Base-by-base conservation (phyloP, 2,113 vertebrate genomes). In the Eonycteris spelaea region DNA sequence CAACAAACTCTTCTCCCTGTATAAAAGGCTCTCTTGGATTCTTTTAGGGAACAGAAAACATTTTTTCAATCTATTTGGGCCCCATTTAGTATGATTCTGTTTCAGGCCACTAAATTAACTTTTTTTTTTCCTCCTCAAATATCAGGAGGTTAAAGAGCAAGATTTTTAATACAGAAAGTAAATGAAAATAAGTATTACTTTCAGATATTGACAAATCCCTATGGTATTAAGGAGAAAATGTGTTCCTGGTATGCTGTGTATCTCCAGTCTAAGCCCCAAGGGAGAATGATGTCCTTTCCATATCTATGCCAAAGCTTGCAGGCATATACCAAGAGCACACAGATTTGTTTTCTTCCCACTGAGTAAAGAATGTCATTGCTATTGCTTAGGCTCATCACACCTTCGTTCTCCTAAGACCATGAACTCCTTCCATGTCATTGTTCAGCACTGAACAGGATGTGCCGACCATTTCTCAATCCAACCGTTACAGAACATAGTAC, bases 101-200 rank as follows among this genome's bases (percentile, higher is more conserved):
- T 95, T 95, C 59, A 68, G 55, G 22, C 9, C 53, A 87, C 51
- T 82, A 89, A 86, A 65, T 80, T n/a, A 91, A 40, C 19, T 93
- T 33, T 86, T 45, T 21, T 6, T 24, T 26, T 24, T 6, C 13
- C 24, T 30, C 7, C 48, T 87, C 51, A 96, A 89, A 83, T 93
- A 91, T 59, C 13, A 78, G 71, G 16, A 89, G 48, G 26, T 75
- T 88, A 92, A 90, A 11, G 55, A 87, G 51, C 57, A 73, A 82
- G 30, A 97, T 92, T 95, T 51, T 95, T 43, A 92, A n/a, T 61
- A 77, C 4, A 83, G 30, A 40, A 95, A 92, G 21, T 43, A 92
- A 73, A 90, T 88, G 57, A 85, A 97, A 97, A 92, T 94, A 95
- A 92, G 70, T 70, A 86, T 68, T 95, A 61, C 22, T 65, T 95